A percentile compares a stretch with the other conserved stretches of the same genome.
phyloP scores from a whole-genome alignment of 2,888 invertebrate species.

The Drosophila cracens region DNA sequence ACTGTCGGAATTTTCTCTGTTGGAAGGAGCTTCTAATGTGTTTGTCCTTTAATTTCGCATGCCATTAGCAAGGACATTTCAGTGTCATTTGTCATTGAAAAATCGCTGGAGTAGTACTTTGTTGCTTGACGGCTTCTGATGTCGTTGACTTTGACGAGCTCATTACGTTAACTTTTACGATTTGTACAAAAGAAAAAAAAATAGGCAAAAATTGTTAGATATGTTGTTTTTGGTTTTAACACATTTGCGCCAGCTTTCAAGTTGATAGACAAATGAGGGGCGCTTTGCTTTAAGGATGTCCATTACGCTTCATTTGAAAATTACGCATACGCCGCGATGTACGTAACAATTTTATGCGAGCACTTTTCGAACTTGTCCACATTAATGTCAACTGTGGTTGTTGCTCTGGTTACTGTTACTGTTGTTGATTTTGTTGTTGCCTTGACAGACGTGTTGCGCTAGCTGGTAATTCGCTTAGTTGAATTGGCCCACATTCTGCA shows the following conservation, averaged over 20 bases:
- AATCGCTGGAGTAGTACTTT: constrained; percentile 12
- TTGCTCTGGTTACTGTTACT: constrained; percentile 8
- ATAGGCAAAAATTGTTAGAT: constrained; percentile 43
- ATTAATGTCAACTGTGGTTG: constrained; percentile 36
- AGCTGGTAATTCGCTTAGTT: constrained; percentile 56
- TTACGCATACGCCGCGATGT: constrained; percentile 71
- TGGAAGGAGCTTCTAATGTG: constrained; percentile 12
- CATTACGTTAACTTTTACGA: constrained; percentile 69
- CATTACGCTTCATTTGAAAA: constrained; percentile 52
- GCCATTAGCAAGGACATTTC: constrained; percentile 50
- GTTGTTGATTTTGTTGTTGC: constrained; percentile 35
- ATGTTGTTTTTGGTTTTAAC: constrained; percentile 22
- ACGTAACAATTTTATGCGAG: constrained; percentile 15
- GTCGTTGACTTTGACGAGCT: constrained; percentile 59
- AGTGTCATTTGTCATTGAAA: constrained; percentile 39
- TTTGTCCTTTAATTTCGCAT: constrained; percentile 29
- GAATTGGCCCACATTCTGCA: constrained; percentile 58
- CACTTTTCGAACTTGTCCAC: constrained; percentile 35
- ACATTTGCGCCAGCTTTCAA: constrained; percentile 24
- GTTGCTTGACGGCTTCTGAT: constrained; percentile 17
- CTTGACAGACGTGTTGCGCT: constrained; percentile 50
- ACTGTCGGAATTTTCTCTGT: constrained; percentile 30
- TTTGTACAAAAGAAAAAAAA: constrained; percentile 35
- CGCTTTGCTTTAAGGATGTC: constrained; percentile 34
- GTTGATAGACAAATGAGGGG: constrained; percentile 34